Conservation (phyloP, 2,797 vertebrate genomes). For the Chiroxiphia lanceolata region DNA sequence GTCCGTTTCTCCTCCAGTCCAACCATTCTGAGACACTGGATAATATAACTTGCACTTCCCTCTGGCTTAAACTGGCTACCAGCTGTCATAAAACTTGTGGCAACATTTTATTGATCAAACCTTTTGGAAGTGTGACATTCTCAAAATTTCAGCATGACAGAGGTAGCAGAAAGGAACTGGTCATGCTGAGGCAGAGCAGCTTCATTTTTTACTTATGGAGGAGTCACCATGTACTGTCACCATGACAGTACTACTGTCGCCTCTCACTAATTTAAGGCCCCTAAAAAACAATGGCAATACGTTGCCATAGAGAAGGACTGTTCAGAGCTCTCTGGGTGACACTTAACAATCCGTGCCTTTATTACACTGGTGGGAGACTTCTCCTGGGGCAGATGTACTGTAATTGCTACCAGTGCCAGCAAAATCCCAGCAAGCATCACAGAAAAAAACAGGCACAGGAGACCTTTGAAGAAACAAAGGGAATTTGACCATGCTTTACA, state of each 20-base stretch:
- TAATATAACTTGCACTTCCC: not conserved
- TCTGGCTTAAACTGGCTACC: not conserved
- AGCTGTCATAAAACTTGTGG: not conserved
- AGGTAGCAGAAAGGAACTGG: not conserved
- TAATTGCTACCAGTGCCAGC: not conserved
- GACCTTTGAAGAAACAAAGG: not conserved
- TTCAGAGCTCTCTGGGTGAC: not conserved
- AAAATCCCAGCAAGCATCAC: not conserved
- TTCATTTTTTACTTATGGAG: not conserved
- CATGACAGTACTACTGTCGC: not conserved
- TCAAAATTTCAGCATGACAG: not conserved
- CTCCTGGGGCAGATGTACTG: not conserved
- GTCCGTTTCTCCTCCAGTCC: not conserved
- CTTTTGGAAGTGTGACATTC: not conserved
- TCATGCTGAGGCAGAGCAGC: not conserved
- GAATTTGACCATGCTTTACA: not conserved
- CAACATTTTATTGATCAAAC: not conserved
- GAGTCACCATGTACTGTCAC: not conserved
- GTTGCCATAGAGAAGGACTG: not conserved
- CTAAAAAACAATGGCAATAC: not conserved
- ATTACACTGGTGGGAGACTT: not conserved
- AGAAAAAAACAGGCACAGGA: not conserved
- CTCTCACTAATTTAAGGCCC: not conserved
- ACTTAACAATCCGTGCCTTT: not conserved
- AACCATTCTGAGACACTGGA: not conserved